Evolutionary conservation across 2,888 invertebrate genomes (phyloP).

Genomic region (Drosophila stalkeri): DNA sequence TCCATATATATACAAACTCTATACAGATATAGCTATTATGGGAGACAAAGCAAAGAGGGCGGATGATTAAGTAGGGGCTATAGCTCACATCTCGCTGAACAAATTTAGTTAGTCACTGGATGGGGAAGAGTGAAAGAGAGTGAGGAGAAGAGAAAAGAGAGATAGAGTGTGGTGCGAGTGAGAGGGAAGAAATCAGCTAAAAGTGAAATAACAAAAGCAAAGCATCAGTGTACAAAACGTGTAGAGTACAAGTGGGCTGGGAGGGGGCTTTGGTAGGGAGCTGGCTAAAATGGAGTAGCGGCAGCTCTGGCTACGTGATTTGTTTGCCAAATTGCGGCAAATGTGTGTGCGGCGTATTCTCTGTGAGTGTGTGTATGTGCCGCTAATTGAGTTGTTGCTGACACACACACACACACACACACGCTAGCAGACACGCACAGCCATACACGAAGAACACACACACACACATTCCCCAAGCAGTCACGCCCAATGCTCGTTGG

Average conservation of each 20-base stretch:
- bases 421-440: constrained; percentile 23
- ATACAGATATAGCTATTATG: not conserved
- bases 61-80: constrained; percentile 6
- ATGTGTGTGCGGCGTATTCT: constrained; percentile 45
- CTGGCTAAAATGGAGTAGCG: constrained; percentile 2
- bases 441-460: constrained; percentile 14
- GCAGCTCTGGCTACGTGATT: constrained; percentile 67
- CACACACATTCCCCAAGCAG: constrained; percentile 5
- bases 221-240: constrained; percentile 31
- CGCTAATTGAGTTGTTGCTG: constrained; percentile 51
- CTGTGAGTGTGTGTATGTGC: constrained; percentile 33
- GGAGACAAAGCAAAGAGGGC: not conserved
- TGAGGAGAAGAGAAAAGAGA: not conserved
- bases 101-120: constrained; percentile 42
- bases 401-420: constrained; percentile 34
- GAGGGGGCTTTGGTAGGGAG: not conserved
- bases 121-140: too few relatives aligned
- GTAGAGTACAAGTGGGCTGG: constrained; percentile 1
- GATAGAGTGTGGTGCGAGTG: not conserved
- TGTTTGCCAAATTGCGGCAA: constrained; percentile 76
- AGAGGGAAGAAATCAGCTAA: constrained; percentile 47
- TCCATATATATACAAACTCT: not conserved
- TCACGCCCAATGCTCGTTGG: not conserved
- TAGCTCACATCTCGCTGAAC: constrained; percentile 25
- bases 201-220: constrained; percentile 53